Conservation (phyloP, 2,113 vertebrate genomes). For the Zeus faber region DNA sequence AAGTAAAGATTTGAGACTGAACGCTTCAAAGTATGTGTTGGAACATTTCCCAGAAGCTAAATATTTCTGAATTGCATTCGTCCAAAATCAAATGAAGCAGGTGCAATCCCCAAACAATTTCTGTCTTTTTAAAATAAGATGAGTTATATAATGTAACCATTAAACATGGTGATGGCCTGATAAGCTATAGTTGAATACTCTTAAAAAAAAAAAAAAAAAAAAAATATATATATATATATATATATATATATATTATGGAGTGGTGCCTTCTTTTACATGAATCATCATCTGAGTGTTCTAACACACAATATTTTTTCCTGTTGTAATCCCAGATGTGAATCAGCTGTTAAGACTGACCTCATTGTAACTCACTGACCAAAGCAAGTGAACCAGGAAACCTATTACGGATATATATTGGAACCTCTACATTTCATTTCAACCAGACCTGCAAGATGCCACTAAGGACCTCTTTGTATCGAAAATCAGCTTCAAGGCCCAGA, state of each 20-base stretch:
- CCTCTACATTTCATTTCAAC: not conserved
- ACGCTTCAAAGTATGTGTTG: slow-evolving; percentile 49
- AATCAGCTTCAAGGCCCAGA: slow-evolving; percentile 47
- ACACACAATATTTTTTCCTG: slow-evolving; percentile 21
- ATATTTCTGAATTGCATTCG: slow-evolving; percentile 41
- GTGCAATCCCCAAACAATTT: slow-evolving; percentile 48
- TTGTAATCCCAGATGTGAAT: slow-evolving; percentile 44
- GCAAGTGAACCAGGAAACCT: slow-evolving; percentile 15
- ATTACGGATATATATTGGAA: slow-evolving; percentile 12
- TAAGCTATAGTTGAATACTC: slow-evolving; percentile 12
- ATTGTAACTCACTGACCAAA: slow-evolving; percentile 11
- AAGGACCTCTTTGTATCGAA: slow-evolving; percentile 55
- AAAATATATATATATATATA: too few species aligned
- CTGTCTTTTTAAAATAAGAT: slow-evolving; percentile 22
- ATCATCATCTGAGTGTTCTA: slow-evolving; percentile 4
- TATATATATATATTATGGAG: too few species aligned
- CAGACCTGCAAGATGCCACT: slow-evolving; percentile 64
- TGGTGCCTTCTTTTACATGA: not conserved
- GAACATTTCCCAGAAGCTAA: slow-evolving; percentile 31
- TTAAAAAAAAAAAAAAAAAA: too few species aligned
- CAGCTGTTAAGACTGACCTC: slow-evolving; percentile 8
- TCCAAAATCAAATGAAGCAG: slow-evolving; percentile 43
- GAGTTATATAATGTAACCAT: slow-evolving; percentile 15
- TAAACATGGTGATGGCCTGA: slow-evolving; percentile 46
- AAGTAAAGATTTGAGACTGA: slow-evolving; percentile 57